Percentiles rank a stretch among this genome's conserved stretches.
phyloP scores from a whole-genome alignment of 2,888 invertebrate genomes.

The Idaea biselata region DNA sequence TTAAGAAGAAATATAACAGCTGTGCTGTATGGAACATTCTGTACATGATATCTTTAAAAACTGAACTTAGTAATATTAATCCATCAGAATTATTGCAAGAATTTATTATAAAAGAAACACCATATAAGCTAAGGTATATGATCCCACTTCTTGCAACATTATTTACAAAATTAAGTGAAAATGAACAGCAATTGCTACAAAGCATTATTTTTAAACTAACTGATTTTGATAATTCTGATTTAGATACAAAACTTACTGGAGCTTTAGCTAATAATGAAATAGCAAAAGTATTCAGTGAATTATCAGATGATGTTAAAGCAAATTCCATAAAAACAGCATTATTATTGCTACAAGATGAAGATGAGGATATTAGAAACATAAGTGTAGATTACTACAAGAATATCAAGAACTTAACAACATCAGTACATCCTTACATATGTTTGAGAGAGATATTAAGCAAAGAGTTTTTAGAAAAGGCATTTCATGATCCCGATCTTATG shows the following conservation, averaged over 20 bases:
- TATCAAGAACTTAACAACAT: slow-evolving; percentile 29
- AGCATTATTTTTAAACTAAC: slow-evolving; percentile 46
- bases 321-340: slow-evolving; percentile 59
- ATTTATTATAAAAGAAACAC: slow-evolving; percentile 29
- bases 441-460: slow-evolving; percentile 47
- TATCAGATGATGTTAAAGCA: slow-evolving; percentile 50
- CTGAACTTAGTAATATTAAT: slow-evolving; percentile 34
- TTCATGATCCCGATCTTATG: slow-evolving; percentile 34
- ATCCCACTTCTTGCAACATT: slow-evolving; percentile 56
- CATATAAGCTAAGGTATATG: slow-evolving; percentile 55
- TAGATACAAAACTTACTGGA: slow-evolving; percentile 62
- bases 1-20: slow-evolving; percentile 39
- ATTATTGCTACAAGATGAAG: slow-evolving; percentile 79
- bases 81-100: slow-evolving; percentile 29
- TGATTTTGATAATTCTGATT: slow-evolving; percentile 54
- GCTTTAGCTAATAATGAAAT: slow-evolving; percentile 65
- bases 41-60: slow-evolving; percentile 50
- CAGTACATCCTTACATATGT: slow-evolving; percentile 57
- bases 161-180: slow-evolving; percentile 26
- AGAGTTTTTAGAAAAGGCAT: slow-evolving; percentile 43
- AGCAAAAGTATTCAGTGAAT: slow-evolving; percentile 38
- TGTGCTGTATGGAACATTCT: slow-evolving; percentile 55
- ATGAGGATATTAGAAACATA: slow-evolving; percentile 68
- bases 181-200: slow-evolving; percentile 37
- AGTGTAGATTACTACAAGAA: slow-evolving; percentile 56